Base-by-base conservation (phyloP, 1,140 invertebrate genomes). In the Liolophura sinensis region DNA sequence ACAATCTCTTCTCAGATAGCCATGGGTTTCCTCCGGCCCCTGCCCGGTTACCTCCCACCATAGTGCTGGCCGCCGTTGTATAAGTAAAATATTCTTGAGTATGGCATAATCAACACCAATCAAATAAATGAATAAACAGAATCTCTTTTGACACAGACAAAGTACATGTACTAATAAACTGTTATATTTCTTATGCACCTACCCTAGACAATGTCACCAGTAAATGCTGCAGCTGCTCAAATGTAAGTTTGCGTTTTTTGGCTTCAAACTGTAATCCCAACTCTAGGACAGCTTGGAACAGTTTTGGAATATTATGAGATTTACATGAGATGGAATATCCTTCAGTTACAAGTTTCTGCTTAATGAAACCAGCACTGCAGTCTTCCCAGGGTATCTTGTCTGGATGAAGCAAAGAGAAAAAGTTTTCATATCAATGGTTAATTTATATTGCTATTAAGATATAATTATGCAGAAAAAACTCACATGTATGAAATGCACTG, bases 351-450 rank as follows among this genome's bases (percentile, higher is more conserved):
- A 64, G 31, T 25, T 64, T 64, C 46, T 64, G 24, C 48, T 64
- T 64, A 16, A 64, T 64, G 18, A 40, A 64, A 7, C 20, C 52
- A 27, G 62, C 51, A 55, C 57, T 55, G 22, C 52, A 20, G 52
- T 56, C 47, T 47, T 64, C 62, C 62, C 62, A 64, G 18, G 62
- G 62, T 46, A 64, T 48, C 31, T 64, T 46, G 47, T 48, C 51
- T 59, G 31, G 31, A 9, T 40, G 9, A 40, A 40, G 31, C 31
- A 40, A 40, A 40, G 31, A 40, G 31, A 40, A 40, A n/a, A 40
- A 40, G 31, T 40, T 40, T 40, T 40, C 9, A 9, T 40, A 5
- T 5, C 31, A 40, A 40, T 9, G 31, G 3, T 40, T 9, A 40
- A n/a, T n/a, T n/a, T n/a, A n/a, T n/a, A n/a, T n/a, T n/a, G n/a